Evolutionary conservation across 2,888 invertebrate genomes (phyloP).

Genomic region (Andrena hattorfiana): DNA sequence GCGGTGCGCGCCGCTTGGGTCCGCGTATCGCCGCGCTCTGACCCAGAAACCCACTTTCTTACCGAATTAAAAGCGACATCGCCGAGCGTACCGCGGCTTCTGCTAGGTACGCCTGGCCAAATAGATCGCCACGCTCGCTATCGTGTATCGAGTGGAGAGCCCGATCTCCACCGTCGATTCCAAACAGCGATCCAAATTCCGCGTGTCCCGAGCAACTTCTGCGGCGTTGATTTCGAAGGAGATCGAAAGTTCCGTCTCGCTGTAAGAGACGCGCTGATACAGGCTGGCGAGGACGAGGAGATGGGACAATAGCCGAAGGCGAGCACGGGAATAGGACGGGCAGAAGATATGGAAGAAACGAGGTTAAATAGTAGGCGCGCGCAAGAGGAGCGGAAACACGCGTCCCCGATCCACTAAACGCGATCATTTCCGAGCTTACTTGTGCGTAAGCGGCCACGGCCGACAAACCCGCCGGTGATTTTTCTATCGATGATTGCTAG

Average conservation of each 20-base stretch:
- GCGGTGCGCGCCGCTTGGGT: slow-evolving; percentile 55
- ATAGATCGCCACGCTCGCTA: slow-evolving; percentile 27
- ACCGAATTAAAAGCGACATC: slow-evolving; percentile 81
- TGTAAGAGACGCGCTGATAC: too few species aligned
- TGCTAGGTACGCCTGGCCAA: slow-evolving; percentile 48
- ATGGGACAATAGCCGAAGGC: background rate
- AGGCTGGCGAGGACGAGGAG: background rate
- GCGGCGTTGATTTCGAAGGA: background rate
- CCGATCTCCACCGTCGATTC: background rate
- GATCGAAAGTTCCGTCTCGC: slow-evolving; percentile 29
- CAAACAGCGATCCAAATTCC: too few species aligned
- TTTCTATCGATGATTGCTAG: slow-evolving; percentile 8
- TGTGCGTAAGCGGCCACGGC: slow-evolving; percentile 3
- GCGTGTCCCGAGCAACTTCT: too few species aligned
- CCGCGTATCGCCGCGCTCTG: slow-evolving; percentile 75
- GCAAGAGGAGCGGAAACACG: slow-evolving; percentile 55
- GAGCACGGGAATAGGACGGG: background rate
- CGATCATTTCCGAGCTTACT: slow-evolving; percentile 51
- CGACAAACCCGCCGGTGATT: background rate
- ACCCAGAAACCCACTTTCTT: slow-evolving; percentile 80
- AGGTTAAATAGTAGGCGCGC: slow-evolving; percentile 51
- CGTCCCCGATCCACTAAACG: slow-evolving; percentile 55
- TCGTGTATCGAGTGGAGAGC: background rate
- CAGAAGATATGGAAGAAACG: slow-evolving; percentile 43
- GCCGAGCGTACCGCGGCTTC: slow-evolving; percentile 66